These are phyloP conservation scores for Piprites chloris DNA, from an alignment of 2,113 vertebrate species.

Conservation along the genomic window DNA sequence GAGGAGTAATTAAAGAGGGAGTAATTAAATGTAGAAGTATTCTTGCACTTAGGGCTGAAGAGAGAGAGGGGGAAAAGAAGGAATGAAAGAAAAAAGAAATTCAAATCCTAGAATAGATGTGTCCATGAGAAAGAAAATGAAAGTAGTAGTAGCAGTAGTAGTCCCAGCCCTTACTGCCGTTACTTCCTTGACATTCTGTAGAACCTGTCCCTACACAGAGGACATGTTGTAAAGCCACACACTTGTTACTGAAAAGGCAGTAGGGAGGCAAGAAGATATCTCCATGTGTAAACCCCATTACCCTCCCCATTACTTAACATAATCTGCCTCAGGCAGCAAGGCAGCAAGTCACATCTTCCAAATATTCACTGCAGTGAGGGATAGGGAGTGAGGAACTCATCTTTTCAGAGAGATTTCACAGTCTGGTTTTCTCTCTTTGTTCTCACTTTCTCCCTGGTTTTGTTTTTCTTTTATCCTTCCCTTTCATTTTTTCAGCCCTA, in stretches of 20 bases:
- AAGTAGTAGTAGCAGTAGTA: no score
- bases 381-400: not conserved
- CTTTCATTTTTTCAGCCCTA: not conserved
- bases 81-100: not conserved
- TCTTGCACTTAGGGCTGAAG: not conserved
- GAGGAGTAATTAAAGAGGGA: not conserved
- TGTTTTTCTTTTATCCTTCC: conserved; percentile 20
- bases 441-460: not conserved
- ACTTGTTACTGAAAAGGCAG: not conserved
- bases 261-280: not conserved
- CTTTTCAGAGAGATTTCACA: conserved; percentile 10
- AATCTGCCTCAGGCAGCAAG: conserved; percentile 20
- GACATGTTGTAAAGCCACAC: not conserved
- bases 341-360: conserved; percentile 19
- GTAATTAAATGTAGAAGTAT: not conserved
- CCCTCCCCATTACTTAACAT: conserved; percentile 19
- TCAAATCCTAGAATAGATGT: not conserved
- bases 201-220: not conserved
- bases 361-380: not conserved
- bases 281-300: conserved; percentile 6
- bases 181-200: not conserved
- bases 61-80: not conserved
- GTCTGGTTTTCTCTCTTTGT: conserved; percentile 13
- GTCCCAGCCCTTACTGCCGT: not conserved
- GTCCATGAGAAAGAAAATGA: not conserved